Base-by-base conservation (phyloP, 1,140 invertebrate genomes). In the Cotesia typhae region DNA sequence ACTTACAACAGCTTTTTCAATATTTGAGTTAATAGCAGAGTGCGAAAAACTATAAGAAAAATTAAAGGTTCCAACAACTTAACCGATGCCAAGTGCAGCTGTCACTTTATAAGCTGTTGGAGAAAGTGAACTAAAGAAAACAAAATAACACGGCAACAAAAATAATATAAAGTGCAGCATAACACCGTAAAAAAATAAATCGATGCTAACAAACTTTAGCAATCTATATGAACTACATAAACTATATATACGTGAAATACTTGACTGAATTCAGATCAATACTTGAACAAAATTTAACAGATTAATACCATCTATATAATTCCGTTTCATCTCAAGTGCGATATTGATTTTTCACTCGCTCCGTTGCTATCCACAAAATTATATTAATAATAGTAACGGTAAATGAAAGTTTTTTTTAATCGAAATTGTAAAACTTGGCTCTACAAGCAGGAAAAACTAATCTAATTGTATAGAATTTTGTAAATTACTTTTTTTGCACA, bases 21-120 rank as follows among this genome's bases (percentile, higher is more conserved):
- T 72, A 72, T 53, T 17, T 38, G 64, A 65, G 64, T 41, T 66
- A 72, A 72, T 72, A 72, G 66, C 55, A 52, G 9, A 72, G 64
- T 38, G 71, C 67, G 71, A 52, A 72, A 72, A 72, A 72, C 55
- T 64, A 72, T 47, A 17, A 61, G 55, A 51, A 61, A 64, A 41
- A 72, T 72, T 72, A 55, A 67, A 72, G 71, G 65, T 67, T 41
- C 65, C 51, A 38, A 67, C 71, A 72, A 61, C 59, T 61, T 72
- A 52, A 9, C 66, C 64, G 65, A 72, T 61, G 71, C 71, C 71
- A 72, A 72, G 53, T 72, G 65, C 64, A 67, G 36, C 60, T 38
- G 60, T 59, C 57, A 63, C 60, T n/a, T 20, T 28, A 63, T n/a
- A 37, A 37, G 60, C 60, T 41, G 37, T 63, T n/a, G 3, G 10